Evolutionary conservation across 2,113 vertebrate genomes (phyloP).

Genomic region (Corvus hawaiiensis): DNA sequence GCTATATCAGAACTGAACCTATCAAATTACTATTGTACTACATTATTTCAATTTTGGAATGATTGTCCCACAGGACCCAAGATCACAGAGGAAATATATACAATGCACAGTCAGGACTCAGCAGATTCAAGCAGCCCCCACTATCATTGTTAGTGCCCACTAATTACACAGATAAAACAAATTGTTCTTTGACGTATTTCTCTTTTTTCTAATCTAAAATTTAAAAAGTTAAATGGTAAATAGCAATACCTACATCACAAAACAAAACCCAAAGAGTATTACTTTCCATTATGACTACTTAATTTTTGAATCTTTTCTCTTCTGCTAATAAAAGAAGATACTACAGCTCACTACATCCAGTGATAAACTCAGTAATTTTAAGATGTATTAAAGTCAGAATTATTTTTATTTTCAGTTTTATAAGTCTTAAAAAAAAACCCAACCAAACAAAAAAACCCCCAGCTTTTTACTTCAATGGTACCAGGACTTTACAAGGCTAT

Average conservation of each 20-base stretch:
- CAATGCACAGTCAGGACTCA: background rate
- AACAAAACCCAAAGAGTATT: background rate
- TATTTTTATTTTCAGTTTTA: background rate
- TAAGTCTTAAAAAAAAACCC: background rate
- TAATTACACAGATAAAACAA: background rate
- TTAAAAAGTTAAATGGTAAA: background rate
- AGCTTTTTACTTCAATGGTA: background rate
- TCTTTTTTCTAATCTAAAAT: background rate
- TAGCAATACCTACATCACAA: background rate
- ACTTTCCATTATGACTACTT: background rate
- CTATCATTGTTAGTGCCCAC: background rate
- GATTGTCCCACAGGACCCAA: no score
- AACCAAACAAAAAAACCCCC: no score
- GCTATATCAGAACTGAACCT: background rate
- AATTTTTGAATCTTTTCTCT: background rate
- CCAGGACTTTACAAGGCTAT: background rate
- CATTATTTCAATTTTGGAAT: background rate
- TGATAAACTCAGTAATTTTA: background rate
- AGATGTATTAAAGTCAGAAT: background rate
- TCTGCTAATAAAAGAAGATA: background rate
- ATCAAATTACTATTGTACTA: background rate
- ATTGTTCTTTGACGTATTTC: background rate
- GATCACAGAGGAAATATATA: background rate
- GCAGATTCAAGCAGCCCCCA: background rate
- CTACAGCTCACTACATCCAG: fast-evolving